These are phyloP conservation scores for Ia io DNA, from an alignment of 2,113 vertebrate species.

Conservation along the genomic window DNA sequence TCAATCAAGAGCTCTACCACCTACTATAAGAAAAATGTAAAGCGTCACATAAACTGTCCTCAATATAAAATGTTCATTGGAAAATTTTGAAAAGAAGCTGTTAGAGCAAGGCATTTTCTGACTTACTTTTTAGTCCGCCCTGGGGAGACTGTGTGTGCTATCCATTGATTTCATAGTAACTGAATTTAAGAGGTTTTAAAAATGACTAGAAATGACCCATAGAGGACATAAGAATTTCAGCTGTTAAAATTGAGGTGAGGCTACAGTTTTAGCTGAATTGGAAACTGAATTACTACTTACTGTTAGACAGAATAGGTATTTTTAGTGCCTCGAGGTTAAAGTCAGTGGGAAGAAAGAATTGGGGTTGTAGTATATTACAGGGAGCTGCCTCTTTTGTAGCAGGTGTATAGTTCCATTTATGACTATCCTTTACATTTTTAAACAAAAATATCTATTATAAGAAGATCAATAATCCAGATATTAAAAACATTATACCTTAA, in stretches of 20 bases:
- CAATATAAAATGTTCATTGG: background rate
- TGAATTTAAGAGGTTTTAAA: constrained; percentile 50
- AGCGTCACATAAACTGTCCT: background rate
- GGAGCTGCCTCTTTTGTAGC: background rate
- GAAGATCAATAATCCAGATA: background rate
- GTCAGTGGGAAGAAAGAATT: background rate
- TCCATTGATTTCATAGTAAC: constrained; percentile 47
- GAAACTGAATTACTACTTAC: constrained; percentile 70
- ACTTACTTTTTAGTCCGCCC: constrained; percentile 28
- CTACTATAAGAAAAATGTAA: constrained; percentile 57
- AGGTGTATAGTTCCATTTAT: background rate
- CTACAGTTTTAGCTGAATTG: constrained; percentile 44
- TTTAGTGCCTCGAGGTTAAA: constrained; percentile 47
- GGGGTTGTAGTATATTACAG: background rate
- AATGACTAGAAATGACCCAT: constrained; percentile 21
- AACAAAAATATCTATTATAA: background rate
- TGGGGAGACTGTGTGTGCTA: constrained; percentile 10
- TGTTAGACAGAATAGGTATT: constrained; percentile 52
- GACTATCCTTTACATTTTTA: background rate
- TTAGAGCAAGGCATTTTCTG: constrained; percentile 49
- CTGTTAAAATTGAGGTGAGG: constrained; percentile 66
- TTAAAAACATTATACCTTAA: background rate
- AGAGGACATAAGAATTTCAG: constrained; percentile 58
- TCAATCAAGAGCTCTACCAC: constrained; percentile 44
- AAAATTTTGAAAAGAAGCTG: constrained; percentile 44